Evolutionary conservation across 2,888 invertebrate genomes (phyloP), one percentile per base, ranked within the genome.

Genomic region (Stenoptilia bipunctidactyla): DNA sequence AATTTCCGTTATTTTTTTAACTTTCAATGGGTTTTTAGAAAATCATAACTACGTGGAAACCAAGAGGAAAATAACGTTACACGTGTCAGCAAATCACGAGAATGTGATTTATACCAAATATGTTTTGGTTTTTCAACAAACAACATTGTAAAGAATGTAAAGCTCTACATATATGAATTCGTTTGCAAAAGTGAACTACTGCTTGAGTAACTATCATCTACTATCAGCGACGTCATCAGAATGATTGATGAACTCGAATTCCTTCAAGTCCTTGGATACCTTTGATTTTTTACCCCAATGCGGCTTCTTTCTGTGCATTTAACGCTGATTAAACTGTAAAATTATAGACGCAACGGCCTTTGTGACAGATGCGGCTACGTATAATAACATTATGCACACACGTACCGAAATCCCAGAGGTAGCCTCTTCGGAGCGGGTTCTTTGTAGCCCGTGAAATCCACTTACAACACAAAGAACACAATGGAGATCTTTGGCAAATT

Each of bases 301-400:
- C 30, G 30, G 30, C 30, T 30, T 30, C 30, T 30, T 64, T 70
- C 60, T 77, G 61, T 64, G 64, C 72, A 82, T 83, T 83, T 82
- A 83, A 83, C 83, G 83, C 82, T 83, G 79, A 83, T 83, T 83
- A 83, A 80, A 83, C 82, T 83, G 82, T 83, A 79, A 83, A 83
- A 83, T 83, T 80, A 76, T 70, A 42, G 56, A 73, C 72, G 70
- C 70, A 74, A 72, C 66, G 69, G 64, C 63, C 67, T 75, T 74
- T 79, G 73, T 74, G 80, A 82, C 82, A 83, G 82, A 83, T 83
- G 83, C 68, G 75, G 76, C 75, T 53, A 56, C 55, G 67, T 69
- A 82, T 80, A 82, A 80, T 82, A 77, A 76, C 69, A 79, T 80
- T 79, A 80, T 69, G 63, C 65, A 74, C 70, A 72, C 71, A 69